Conservation (phyloP, 2,888 invertebrate species). For the Crioceris asparagi region DNA sequence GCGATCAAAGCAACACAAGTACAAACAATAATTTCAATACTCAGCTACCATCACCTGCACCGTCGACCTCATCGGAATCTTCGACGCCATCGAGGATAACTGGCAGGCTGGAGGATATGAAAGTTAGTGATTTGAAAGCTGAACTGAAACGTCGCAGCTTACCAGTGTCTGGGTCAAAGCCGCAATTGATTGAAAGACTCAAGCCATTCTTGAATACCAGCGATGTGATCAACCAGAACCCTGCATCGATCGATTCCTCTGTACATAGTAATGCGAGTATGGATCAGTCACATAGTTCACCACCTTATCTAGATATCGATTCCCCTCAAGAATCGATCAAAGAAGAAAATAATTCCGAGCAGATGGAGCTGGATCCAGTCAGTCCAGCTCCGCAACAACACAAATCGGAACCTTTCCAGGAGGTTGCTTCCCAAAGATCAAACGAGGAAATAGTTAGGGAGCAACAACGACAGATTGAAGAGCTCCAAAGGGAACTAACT, state of each 20-base stretch:
- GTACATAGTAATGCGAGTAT: conserved; percentile 32
- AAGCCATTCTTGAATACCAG: conserved; percentile 51
- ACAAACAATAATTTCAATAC: conserved; percentile 20
- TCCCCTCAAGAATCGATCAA: conserved; percentile 29
- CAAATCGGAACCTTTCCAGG: conserved; percentile 24
- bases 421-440: conserved; percentile 13
- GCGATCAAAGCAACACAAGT: conserved; percentile 9
- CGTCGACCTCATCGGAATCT: conserved; percentile 36
- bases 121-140: conserved; percentile 87
- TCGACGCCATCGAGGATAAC: conserved; percentile 38
- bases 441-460: conserved; percentile 68
- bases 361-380: conserved; percentile 40
- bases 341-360: conserved; percentile 21
- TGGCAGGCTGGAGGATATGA: conserved; percentile 85
- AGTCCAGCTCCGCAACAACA: conserved; percentile 36
- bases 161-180: conserved; percentile 93
- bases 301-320: conserved; percentile 37
- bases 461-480: conserved; percentile 79
- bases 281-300: conserved; percentile 38
- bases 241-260: conserved; percentile 24
- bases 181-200: conserved; percentile 84
- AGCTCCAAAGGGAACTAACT: conserved; percentile 70
- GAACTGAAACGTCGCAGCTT: conserved; percentile 89
- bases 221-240: conserved; percentile 22
- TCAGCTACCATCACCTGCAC: conserved; percentile 36